A percentile compares a stretch with the other conserved stretches of the same genome.
Conservation (phyloP, 1,140 invertebrate genomes). For the Drosophila orosa region DNA sequence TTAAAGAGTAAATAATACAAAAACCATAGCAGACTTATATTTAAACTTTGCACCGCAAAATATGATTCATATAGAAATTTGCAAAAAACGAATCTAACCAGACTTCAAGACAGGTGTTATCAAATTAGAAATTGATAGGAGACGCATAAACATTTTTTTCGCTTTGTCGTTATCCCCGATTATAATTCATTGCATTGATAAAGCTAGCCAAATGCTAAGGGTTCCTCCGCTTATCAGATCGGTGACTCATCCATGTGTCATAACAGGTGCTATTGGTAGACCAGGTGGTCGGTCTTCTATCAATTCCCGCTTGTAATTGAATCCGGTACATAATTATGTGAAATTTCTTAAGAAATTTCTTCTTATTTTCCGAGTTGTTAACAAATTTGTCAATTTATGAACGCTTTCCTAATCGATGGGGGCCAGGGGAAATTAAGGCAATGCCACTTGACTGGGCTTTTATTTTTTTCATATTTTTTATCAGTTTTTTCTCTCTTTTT, state of each 20-base stretch:
- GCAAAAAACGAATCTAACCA: not conserved
- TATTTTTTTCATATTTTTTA: conserved; percentile 4
- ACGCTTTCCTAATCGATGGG: conserved; percentile 5
- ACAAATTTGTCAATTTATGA: not conserved
- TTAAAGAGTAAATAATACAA: no score
- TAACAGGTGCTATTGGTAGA: conserved; percentile 3
- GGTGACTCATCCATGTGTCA: conserved; percentile 57
- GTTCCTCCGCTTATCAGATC: conserved; percentile 16
- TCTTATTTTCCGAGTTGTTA: not conserved
- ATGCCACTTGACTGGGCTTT: not conserved
- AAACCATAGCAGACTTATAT: not conserved
- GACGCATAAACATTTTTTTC: conserved; percentile 14
- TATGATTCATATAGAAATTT: conserved; percentile 7
- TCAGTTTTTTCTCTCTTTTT: conserved; percentile 4
- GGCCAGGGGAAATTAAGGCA: conserved; percentile 1
- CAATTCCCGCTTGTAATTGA: not conserved
- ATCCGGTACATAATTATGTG: conserved; percentile 11
- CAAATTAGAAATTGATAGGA: conserved; percentile 9
- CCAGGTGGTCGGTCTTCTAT: not conserved
- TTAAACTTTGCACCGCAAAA: not conserved
- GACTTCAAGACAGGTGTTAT: conserved; percentile 20
- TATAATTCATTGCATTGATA: conserved; percentile 16
- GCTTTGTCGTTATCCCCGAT: not conserved
- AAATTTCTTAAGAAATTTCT: not conserved
- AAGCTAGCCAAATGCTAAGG: conserved; percentile 5